Conservation (phyloP, 2,888 invertebrate genomes). For the Coenonympha arcania region DNA sequence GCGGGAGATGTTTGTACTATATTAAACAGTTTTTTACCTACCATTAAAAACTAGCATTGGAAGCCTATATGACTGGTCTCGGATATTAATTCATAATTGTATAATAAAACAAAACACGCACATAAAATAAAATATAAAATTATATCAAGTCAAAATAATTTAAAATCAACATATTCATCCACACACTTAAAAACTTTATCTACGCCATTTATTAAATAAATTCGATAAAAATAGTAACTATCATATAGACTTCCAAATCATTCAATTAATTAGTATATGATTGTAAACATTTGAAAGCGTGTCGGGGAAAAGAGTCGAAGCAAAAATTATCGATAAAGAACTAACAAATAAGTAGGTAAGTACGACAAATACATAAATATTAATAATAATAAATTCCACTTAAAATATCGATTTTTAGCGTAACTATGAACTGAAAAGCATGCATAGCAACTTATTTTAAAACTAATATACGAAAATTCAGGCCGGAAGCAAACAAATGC, state of each 20-base stretch:
- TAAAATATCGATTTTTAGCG: conserved; percentile 57
- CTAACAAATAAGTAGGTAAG: conserved; percentile 70
- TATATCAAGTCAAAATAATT: too few species aligned
- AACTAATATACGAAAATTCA: conserved; percentile 40
- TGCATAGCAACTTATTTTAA: conserved; percentile 64
- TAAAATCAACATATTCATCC: too few species aligned
- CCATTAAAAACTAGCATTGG: conserved; percentile 36
- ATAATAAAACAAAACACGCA: too few species aligned
- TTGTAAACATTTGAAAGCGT: conserved; percentile 76
- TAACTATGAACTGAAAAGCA: conserved; percentile 72
- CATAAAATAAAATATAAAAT: too few species aligned
- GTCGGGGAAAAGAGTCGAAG: conserved; percentile 61
- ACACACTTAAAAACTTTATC: too few species aligned
- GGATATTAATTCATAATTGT: too few species aligned
- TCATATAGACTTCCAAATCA: conserved; percentile 58
- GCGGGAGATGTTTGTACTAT: conserved; percentile 47
- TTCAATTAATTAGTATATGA: conserved; percentile 48
- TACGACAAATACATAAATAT: conserved; percentile 69
- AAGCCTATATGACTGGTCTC: conserved; percentile 7
- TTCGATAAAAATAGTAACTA: conserved; percentile 6
- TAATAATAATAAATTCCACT: conserved; percentile 39
- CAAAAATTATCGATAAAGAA: conserved; percentile 47
- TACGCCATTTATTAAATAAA: not conserved
- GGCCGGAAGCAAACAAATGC: conserved; percentile 73
- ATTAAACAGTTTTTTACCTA: conserved; percentile 37